These are phyloP conservation scores for Drosophila baimaii DNA, from an alignment of 1,140 invertebrate species.

Conservation along the genomic window DNA sequence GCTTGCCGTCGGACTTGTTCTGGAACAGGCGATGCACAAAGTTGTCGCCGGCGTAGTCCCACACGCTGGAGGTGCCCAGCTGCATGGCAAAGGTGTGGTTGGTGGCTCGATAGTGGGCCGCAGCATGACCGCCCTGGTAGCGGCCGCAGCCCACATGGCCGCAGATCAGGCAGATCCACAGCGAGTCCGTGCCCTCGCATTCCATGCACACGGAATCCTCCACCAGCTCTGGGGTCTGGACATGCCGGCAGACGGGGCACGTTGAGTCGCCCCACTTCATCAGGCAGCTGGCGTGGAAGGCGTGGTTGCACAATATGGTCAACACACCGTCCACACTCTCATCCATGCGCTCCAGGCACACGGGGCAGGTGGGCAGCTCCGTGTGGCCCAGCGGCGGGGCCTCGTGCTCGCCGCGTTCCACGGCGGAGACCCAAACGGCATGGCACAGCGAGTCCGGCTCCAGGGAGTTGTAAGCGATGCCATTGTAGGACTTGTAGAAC, in stretches of 20 bases:
- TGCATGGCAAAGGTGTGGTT: slow-evolving; percentile 99
- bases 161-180: slow-evolving; percentile 99
- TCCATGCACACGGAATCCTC: slow-evolving; percentile 93
- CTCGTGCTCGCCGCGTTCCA: slow-evolving; percentile 92
- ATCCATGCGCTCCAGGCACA: slow-evolving; percentile 96
- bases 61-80: slow-evolving; percentile 97
- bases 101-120: slow-evolving; percentile 95
- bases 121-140: slow-evolving; percentile 88
- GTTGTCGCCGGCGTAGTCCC: slow-evolving; percentile 94
- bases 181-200: slow-evolving; percentile 90
- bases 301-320: slow-evolving; percentile 99
- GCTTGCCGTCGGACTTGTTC: slow-evolving; percentile 98
- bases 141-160: slow-evolving; percentile 98
- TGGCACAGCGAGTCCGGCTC: slow-evolving; percentile 96
- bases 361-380: slow-evolving; percentile 98
- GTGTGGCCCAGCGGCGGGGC: slow-evolving; percentile 91
- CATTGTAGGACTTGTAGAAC: slow-evolving; percentile 97
- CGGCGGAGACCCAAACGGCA: slow-evolving; percentile 96
- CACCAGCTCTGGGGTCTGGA: slow-evolving; percentile 96
- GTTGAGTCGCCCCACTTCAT: slow-evolving; percentile 98
- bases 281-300: slow-evolving; percentile 97
- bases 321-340: slow-evolving; percentile 98
- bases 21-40: slow-evolving; percentile 98
- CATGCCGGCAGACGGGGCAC: slow-evolving; percentile 92
- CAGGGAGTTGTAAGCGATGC: slow-evolving; percentile 95